Evolutionary conservation across 1,140 invertebrate species (phyloP), one percentile per base, ranked within the genome.

Genomic region (Hyles euphorbiae): DNA sequence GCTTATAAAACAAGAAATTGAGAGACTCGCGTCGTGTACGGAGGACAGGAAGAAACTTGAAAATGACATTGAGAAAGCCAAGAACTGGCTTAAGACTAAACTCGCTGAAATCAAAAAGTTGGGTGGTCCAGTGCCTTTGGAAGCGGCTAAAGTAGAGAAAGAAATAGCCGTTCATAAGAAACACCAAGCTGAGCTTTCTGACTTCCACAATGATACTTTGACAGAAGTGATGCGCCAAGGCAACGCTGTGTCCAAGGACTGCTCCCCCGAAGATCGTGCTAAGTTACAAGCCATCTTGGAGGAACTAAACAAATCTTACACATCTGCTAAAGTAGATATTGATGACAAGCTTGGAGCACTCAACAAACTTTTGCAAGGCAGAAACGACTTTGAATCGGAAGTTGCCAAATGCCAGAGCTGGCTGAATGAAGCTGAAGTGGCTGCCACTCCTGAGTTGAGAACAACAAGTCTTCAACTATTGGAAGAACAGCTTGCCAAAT

Each of bases 351-450:
- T 95, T 63, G 91, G 92, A 22, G 92, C 93, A 4, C 78, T 97
- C 4, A 91, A 90, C 34, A 95, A 95, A 87, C 87, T 96, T 8
- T 81, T 96, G 8, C 91, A 94, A 82, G 92, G 93, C 12, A 91
- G 96, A 67, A 94, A 93, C 78, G 90, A 93, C 11, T 96, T 98
- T 72, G 96, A 98, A 83, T 92, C 91, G 55, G 93, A 95, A 60
- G 90, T 96, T 48, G 93, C 95, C 58, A 93, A 94, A 67, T 95
- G 94, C 76, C 92, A 95, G 64, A 92, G 95, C 64, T 97, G 96
- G 96, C 88, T 97, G 12, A 95, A 95, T 54, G 94, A 97, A 90
- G 95, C 95, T 50, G 96, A 97, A 89, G 94, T 96, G 5, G 93
- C 95, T 9, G 93, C 95, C 0, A 94, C 94, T 9, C 92, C 94